Evolutionary conservation across 2,113 vertebrate genomes (phyloP).

Genomic region (Pleuronectes platessa): DNA sequence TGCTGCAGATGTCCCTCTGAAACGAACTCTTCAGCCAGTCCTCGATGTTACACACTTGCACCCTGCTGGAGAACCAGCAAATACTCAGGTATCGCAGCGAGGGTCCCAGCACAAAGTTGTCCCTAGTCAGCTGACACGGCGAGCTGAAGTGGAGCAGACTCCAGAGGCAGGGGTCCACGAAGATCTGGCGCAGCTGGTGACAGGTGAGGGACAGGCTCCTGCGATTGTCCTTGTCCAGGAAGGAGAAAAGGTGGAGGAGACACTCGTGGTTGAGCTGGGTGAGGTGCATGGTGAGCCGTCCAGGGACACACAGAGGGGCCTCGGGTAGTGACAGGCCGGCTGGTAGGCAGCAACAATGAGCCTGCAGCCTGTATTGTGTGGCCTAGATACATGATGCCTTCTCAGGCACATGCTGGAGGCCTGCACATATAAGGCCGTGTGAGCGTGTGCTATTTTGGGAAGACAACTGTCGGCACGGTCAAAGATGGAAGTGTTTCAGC

Average conservation of each 20-base stretch:
- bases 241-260: constrained; percentile 93
- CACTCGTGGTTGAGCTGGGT: constrained; percentile 91
- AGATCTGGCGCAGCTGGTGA: constrained; percentile 81
- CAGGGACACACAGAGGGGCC: constrained; percentile 41
- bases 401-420: constrained; percentile 70
- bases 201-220: constrained; percentile 88
- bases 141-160: constrained; percentile 86
- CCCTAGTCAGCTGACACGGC: constrained; percentile 85
- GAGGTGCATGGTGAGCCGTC: constrained; percentile 82
- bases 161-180: constrained; percentile 90
- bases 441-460: constrained; percentile 88
- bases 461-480: constrained; percentile 81
- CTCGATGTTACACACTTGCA: constrained; percentile 92
- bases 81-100: constrained; percentile 87
- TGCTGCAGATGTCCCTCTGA: constrained; percentile 91
- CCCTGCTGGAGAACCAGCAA: constrained; percentile 92
- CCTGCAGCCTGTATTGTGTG: constrained; percentile 66
- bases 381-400: constrained; percentile 81
- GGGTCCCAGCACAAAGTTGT: constrained; percentile 90
- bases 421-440: constrained; percentile 92
- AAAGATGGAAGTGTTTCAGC: constrained; percentile 73
- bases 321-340: constrained; percentile 48
- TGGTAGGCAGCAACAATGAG: constrained; percentile 65
- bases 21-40: constrained; percentile 91
- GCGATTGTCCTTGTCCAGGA: constrained; percentile 91